A percentile compares a stretch with the other conserved stretches of the same genome.
phyloP scores from a whole-genome alignment of 2,888 invertebrate genomes.

The Rosalia funebris region DNA sequence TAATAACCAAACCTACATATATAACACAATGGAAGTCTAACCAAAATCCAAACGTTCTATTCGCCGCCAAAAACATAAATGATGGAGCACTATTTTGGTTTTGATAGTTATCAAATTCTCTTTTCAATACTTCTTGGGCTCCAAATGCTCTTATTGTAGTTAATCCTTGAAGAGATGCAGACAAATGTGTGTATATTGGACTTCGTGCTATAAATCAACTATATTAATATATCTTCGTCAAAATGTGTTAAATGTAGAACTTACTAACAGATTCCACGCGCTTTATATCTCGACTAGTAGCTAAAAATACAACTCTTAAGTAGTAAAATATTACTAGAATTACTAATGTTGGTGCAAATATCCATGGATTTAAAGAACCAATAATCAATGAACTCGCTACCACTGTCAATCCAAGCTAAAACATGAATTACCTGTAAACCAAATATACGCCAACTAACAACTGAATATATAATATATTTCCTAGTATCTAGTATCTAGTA shows the following conservation, averaged over 20 bases:
- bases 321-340: conserved; percentile 29
- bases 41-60: conserved; percentile 73
- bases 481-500: too few species aligned
- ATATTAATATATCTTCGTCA: too few species aligned
- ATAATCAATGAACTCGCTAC: conserved; percentile 22
- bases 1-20: conserved; percentile 73
- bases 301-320: conserved; percentile 24
- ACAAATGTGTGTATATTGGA: conserved; percentile 80
- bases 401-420: conserved; percentile 24
- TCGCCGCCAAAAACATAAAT: conserved; percentile 72
- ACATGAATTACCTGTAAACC: too few species aligned
- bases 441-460: too few species aligned
- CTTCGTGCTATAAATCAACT: conserved; percentile 76
- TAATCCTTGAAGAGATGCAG: conserved; percentile 79
- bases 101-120: conserved; percentile 71
- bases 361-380: conserved; percentile 32
- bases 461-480: too few species aligned
- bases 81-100: conserved; percentile 78
- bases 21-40: conserved; percentile 63
- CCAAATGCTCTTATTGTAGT: conserved; percentile 78
- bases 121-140: conserved; percentile 70
- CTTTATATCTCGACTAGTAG: conserved; percentile 28
- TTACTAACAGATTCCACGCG: conserved; percentile 30
- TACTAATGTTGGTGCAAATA: conserved; percentile 21
- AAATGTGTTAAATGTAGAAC: too few species aligned